Base-by-base conservation (phyloP, 2,113 vertebrate genomes). In the Gavialis gangeticus region DNA sequence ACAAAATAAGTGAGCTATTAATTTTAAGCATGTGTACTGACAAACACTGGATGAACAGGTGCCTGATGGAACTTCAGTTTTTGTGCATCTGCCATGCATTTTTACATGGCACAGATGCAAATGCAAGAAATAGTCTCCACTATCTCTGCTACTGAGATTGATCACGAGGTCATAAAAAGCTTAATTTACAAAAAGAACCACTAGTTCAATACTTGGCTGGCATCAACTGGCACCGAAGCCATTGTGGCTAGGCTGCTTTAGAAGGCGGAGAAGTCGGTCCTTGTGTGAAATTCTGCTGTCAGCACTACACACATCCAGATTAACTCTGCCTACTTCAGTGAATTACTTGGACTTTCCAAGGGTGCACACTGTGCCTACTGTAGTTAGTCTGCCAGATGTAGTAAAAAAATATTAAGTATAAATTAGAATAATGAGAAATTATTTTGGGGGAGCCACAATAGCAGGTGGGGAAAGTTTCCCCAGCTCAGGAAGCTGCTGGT, bases 141-240 rank as follows among this genome's bases (percentile, higher is more conserved):
- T 11, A 87, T 79, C 62, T 25, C 46, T 88, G 27, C 66, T 76
- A 88, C 60, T 19, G 25, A 24, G 21, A 73, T 24, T 46, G 69
- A 46, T 37, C 37, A 73, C 57, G 76, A 60, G 83, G 75, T 82
- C 91, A 85, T 79, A 69, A 81, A 83, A 19, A 9, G 6, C 56
- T 63, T 62, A 86, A 84, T 88, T 91, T 82, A 84, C 17, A 24
- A 34, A 30, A 67, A 60, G 87, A 96, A 87, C 22, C 85, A 16
- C 80, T 80, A 81, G 57, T 2, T 83, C 57, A 75, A 80, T 95
- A 89, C 93, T 0, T 6, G 15, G 22, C 60, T 34, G 89, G 92
- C 92, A 28, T 46, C 55, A 91, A 85, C 57, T 91, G 22, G 87
- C 90, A 92, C 77, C 75, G n/a, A 64, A 37, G 88, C 55, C 84